Percentiles rank a stretch among this genome's conserved stretches.
Evolutionary conservation across 35 echinoderm and acorn worm species (phyloP).

Genomic region (Patiria miniata): DNA sequence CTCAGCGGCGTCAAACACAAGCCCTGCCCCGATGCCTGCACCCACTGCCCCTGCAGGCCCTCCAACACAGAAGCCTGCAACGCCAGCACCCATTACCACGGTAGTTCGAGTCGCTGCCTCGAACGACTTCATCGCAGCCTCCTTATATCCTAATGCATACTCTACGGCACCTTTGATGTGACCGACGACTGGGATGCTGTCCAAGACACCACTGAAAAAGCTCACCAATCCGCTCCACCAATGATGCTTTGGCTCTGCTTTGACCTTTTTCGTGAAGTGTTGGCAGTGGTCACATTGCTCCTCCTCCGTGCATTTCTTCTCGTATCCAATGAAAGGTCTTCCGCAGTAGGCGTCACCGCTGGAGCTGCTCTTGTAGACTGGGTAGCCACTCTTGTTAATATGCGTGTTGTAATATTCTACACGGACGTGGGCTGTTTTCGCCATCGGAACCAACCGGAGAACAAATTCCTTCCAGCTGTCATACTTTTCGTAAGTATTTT

Average conservation of each 20-base stretch:
- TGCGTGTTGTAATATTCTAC: slow-evolving; percentile 32
- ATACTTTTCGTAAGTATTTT: slow-evolving; percentile 26
- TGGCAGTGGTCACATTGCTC: slow-evolving; percentile 6
- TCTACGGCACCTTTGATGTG: slow-evolving; percentile 33
- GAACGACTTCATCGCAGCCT: slow-evolving; percentile 10
- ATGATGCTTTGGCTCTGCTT: background rate
- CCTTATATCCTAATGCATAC: slow-evolving; percentile 32
- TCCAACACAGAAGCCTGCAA: slow-evolving; percentile 36
- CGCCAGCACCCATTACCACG: slow-evolving; percentile 35
- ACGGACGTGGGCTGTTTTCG: slow-evolving; percentile 19
- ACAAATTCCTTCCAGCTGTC: slow-evolving; percentile 39
- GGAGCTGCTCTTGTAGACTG: slow-evolving; percentile 1
- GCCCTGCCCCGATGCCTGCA: slow-evolving; percentile 27
- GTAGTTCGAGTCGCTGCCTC: slow-evolving; percentile 31
- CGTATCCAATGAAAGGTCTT: slow-evolving; percentile 4
- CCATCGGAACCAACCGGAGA: slow-evolving; percentile 16
- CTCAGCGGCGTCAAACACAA: slow-evolving; percentile 6
- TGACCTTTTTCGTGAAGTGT: slow-evolving; percentile 17
- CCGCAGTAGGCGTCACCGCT: background rate
- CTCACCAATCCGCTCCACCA: background rate
- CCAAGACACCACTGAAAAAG: slow-evolving; percentile 7
- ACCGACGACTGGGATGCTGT: slow-evolving; percentile 19
- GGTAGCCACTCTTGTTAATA: slow-evolving; percentile 37
- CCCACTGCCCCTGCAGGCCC: slow-evolving; percentile 35
- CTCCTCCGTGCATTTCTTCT: slow-evolving; percentile 13